Base-by-base conservation (phyloP, 2,888 invertebrate genomes). In the Xanthorhoe designata region DNA sequence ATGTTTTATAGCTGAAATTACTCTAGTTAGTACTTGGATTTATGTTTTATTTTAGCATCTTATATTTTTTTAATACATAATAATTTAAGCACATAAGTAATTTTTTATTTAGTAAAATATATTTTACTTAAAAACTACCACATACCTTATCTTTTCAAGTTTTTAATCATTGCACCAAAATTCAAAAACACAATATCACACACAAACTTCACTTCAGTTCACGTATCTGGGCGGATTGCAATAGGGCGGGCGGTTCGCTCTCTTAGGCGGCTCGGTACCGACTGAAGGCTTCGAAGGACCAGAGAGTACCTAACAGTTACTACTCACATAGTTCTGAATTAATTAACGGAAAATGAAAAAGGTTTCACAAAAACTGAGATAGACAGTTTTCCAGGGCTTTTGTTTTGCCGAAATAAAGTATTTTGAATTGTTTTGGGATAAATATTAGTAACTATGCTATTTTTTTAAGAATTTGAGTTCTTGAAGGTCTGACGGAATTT, bases 161-260 rank as follows among this genome's bases (percentile, higher is more conserved):
- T 50, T n/a, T 24, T n/a, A 47, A 47, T 15, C 10, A 50, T 29
- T 10, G 24, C 24, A 24, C 24, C 24, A 24, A 61, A 35, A 66
- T 61, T 62, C 54, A 52, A 42, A 42, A 13, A 13, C 38, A 42
- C 38, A 42, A 13, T 13, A 2, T 13, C 53, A 17, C 60, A 57
- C 61, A 45, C 29, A 64, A 60, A 71, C 69, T 61, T 54, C 61
- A 67, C 66, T 59, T 54, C 61, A 67, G 64, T 29, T 35, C 24
- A 63, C 66, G 64, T 64, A 59, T 13, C 45, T 10, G 32, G 51
- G 35, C 55, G 59, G 45, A 8, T 0, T 18, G 32, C 42, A 6
- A 6, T 49, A 35, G 63, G 67, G 73, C 70, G 67, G 64, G 64
- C 61, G 64, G 52, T 66, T 64, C 60, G 52, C 56, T 49, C 67